These are phyloP conservation scores for Ophion obscuratus DNA, from an alignment of 2,888 invertebrate genomes.

Conservation along the genomic window DNA sequence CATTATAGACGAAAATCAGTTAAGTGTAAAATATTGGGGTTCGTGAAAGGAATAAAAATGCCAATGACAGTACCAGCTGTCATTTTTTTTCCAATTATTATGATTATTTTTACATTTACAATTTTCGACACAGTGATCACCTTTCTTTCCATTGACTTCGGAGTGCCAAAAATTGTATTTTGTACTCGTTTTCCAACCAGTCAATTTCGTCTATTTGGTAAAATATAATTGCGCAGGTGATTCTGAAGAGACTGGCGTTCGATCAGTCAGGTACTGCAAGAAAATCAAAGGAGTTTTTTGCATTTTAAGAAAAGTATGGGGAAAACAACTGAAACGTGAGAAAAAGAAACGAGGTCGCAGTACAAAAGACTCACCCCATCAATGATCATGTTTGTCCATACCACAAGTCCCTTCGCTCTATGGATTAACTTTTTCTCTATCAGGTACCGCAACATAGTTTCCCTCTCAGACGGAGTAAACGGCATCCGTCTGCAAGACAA, in stretches of 20 bases:
- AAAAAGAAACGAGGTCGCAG: not conserved
- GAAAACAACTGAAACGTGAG: not conserved
- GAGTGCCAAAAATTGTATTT: not conserved
- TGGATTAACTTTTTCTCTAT: not conserved
- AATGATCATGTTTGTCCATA: conserved; percentile 19
- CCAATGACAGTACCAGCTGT: too few relatives aligned
- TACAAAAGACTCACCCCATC: conserved; percentile 8
- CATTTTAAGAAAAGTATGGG: not conserved
- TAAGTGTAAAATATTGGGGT: too few relatives aligned
- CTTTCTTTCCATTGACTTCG: too few relatives aligned
- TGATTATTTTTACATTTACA: too few relatives aligned
- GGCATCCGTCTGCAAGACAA: conserved; percentile 4
- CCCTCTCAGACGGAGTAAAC: not conserved
- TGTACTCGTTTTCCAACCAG: not conserved
- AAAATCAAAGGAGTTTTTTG: not conserved
- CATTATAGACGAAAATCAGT: too few relatives aligned
- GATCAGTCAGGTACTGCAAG: conserved; percentile 1
- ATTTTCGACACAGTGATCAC: too few relatives aligned
- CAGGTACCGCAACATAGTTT: conserved; percentile 1
- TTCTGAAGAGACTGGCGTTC: conserved; percentile 15
- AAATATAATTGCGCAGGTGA: too few relatives aligned
- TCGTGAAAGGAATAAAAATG: too few relatives aligned
- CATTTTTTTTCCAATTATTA: too few relatives aligned
- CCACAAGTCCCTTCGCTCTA: not conserved
- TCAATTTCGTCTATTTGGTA: too few relatives aligned